Evolutionary conservation across 2,797 vertebrate genomes (phyloP).

Genomic region (Tolypeutes matacus): DNA sequence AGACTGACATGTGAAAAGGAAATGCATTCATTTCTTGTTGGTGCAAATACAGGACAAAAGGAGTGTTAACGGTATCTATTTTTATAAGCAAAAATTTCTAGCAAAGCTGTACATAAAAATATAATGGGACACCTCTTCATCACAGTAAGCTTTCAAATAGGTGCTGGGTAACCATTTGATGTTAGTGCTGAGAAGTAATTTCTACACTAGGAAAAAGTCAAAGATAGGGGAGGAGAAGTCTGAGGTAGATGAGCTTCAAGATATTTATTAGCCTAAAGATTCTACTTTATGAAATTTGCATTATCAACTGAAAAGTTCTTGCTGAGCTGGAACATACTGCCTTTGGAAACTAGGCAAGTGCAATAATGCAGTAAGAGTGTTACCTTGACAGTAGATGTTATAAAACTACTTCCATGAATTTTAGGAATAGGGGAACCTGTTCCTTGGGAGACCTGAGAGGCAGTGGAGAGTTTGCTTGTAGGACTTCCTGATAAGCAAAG

Average conservation of each 20-base stretch:
- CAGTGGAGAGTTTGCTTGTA: constrained; percentile 91
- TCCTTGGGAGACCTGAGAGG: constrained; percentile 90
- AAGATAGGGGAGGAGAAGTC: not conserved
- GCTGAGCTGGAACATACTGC: not conserved
- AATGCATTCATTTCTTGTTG: not conserved
- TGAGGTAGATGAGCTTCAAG: not conserved
- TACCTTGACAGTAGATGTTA: constrained; percentile 97
- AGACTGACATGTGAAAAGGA: not conserved
- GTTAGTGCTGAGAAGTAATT: not conserved
- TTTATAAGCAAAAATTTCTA: constrained; percentile 6
- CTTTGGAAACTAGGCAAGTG: constrained; percentile 22
- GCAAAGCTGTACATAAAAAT: constrained; percentile 21
- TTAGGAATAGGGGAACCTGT: constrained; percentile 95
- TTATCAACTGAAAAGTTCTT: not conserved
- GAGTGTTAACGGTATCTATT: not conserved
- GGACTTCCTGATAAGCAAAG: constrained; percentile 92
- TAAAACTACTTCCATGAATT: constrained; percentile 94
- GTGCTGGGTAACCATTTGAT: not conserved
- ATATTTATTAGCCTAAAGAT: not conserved
- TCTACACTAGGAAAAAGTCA: not conserved
- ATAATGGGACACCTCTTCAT: not conserved
- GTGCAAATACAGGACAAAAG: not conserved
- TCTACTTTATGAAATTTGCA: not conserved
- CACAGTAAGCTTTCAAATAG: constrained; percentile 14
- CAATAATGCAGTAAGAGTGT: constrained; percentile 69